Conservation (phyloP, 2,113 vertebrate genomes). For the Corapipo altera region DNA sequence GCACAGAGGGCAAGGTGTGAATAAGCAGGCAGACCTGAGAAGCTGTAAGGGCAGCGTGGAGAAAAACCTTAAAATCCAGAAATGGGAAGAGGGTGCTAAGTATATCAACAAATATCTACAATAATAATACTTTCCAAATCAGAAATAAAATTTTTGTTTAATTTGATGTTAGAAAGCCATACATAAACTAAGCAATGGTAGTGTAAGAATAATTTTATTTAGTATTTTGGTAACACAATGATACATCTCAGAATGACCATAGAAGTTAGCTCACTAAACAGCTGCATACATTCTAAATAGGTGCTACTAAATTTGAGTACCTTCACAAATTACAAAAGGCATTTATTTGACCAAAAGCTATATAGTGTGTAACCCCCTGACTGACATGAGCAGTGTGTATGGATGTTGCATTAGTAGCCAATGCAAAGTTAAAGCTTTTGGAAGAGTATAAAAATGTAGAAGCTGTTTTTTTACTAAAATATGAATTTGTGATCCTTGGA, state of each 20-base stretch:
- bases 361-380: background rate
- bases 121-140: background rate
- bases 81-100: background rate
- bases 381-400: background rate
- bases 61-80: background rate
- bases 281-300: conserved; percentile 14
- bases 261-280: background rate
- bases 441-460: conserved; percentile 52
- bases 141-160: background rate
- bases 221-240: conserved; percentile 48
- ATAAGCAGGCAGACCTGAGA: background rate
- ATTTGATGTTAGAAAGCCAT: background rate
- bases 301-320: background rate
- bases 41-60: background rate
- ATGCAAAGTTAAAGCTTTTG: conserved; percentile 62
- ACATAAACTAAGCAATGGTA: background rate
- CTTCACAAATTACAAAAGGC: background rate
- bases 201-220: conserved; percentile 62
- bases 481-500: background rate
- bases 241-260: background rate
- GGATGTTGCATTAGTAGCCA: conserved; percentile 34
- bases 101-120: background rate
- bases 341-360: background rate
- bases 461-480: background rate
- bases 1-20: background rate